Evolutionary conservation across 2,888 invertebrate species (phyloP).

Genomic region (Drosophila seclusa): DNA sequence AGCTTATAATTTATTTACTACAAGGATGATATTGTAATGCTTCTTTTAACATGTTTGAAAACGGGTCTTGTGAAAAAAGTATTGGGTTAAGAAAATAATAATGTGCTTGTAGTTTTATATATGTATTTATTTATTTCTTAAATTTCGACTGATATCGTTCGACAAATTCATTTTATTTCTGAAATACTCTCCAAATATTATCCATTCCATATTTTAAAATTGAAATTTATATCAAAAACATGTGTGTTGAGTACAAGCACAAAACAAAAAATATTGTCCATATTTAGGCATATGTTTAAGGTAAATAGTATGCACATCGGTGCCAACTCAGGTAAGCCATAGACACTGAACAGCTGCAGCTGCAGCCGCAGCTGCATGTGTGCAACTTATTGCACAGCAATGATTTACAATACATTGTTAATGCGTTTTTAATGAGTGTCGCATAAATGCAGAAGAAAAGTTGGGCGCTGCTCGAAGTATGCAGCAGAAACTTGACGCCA

Average conservation of each 20-base stretch:
- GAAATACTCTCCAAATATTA: not conserved
- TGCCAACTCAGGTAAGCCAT: conserved; percentile 17
- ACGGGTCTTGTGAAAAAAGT: conserved; percentile 15
- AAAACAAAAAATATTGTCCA: not conserved
- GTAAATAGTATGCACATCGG: not conserved
- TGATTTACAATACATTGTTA: conserved; percentile 73
- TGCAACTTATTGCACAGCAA: conserved; percentile 64
- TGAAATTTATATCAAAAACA: not conserved
- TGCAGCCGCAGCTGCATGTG: conserved; percentile 19
- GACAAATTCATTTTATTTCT: not conserved
- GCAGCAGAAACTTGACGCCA: conserved; percentile 66
- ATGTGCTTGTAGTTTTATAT: not conserved
- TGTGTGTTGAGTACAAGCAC: not conserved
- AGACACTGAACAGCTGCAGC: conserved; percentile 15
- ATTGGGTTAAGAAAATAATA: conserved; percentile 15
- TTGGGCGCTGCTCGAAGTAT: conserved; percentile 38
- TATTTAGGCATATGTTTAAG: not conserved
- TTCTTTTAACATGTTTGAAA: conserved; percentile 42
- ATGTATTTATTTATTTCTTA: not conserved
- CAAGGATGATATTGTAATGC: conserved; percentile 25
- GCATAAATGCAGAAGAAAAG: conserved; percentile 50
- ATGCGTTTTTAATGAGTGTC: conserved; percentile 75
- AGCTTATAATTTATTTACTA: conserved; percentile 60
- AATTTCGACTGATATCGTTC: not conserved
- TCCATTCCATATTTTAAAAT: not conserved